Percentiles rank a stretch among this genome's conserved stretches.
Conservation (phyloP, 2,888 invertebrate genomes). For the Heliconius ethilla region DNA sequence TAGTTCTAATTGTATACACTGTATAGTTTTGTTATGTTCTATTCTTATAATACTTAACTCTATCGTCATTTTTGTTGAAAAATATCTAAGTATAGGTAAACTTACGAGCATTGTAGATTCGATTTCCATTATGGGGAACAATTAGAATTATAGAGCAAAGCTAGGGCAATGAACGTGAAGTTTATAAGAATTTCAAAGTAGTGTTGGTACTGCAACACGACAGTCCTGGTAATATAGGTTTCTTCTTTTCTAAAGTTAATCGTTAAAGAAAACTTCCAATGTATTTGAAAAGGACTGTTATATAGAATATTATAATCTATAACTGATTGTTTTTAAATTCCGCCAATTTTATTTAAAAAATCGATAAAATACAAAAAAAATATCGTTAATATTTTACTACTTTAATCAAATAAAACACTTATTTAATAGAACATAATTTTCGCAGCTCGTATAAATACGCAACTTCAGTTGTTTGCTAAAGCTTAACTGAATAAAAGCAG, state of each 20-base stretch:
- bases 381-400: background rate
- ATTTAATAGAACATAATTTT: background rate
- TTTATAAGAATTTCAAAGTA: too few species aligned
- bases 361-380: background rate
- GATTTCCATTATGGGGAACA: background rate
- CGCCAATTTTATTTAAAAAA: background rate
- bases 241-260: too few species aligned
- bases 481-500: constrained; percentile 25
- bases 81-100: background rate
- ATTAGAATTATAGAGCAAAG: background rate
- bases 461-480: constrained; percentile 17
- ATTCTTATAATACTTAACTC: background rate
- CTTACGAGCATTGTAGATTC: background rate
- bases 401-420: background rate
- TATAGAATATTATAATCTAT: too few species aligned
- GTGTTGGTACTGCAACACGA: too few species aligned
- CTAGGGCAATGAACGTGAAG: too few species aligned
- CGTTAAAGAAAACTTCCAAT: too few species aligned
- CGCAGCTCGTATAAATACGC: constrained; percentile 3
- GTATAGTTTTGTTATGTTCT: too few species aligned
- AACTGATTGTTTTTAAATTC: too few species aligned
- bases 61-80: background rate
- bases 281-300: too few species aligned
- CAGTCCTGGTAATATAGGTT: too few species aligned
- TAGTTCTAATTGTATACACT: too few species aligned